Conservation (phyloP, 1,140 invertebrate species). For the Leptoteleia sp. region DNA sequence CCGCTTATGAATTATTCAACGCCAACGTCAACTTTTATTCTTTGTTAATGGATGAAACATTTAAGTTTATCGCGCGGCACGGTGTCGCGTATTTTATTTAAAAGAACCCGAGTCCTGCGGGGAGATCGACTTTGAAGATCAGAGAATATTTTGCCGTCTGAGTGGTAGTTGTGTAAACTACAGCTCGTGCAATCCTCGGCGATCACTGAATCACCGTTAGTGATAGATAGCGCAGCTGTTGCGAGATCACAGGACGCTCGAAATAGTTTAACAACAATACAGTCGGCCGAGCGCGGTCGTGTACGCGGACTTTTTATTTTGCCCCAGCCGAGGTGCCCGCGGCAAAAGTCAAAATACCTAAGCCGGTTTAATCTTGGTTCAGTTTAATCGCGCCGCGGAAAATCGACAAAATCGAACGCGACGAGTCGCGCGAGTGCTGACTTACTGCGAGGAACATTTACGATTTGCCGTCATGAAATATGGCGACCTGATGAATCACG, state of each 20-base stretch:
- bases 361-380: conserved; percentile 47
- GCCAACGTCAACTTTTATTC: neutral
- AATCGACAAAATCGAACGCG: conserved; percentile 55
- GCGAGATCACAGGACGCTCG: conserved; percentile 76
- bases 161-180: conserved; percentile 48
- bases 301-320: conserved; percentile 17
- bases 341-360: conserved; percentile 48
- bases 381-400: conserved; percentile 37
- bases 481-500: conserved; percentile 64
- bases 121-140: conserved; percentile 73
- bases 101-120: conserved; percentile 8
- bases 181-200: conserved; percentile 52
- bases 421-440: conserved; percentile 35
- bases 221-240: conserved; percentile 80
- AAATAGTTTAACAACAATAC: conserved; percentile 76
- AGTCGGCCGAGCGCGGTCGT: conserved; percentile 22
- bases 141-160: conserved; percentile 59
- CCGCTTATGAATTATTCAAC: conserved; percentile 4
- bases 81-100: conserved; percentile 24
- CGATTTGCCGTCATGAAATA: conserved; percentile 60
- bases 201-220: conserved; percentile 80
- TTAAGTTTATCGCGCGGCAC: neutral
- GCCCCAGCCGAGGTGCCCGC: conserved; percentile 5
- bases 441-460: conserved; percentile 59
- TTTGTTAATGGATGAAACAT: conserved; percentile 1